Base-by-base conservation (phyloP, 1,140 invertebrate species). In the Vanessa atalanta region DNA sequence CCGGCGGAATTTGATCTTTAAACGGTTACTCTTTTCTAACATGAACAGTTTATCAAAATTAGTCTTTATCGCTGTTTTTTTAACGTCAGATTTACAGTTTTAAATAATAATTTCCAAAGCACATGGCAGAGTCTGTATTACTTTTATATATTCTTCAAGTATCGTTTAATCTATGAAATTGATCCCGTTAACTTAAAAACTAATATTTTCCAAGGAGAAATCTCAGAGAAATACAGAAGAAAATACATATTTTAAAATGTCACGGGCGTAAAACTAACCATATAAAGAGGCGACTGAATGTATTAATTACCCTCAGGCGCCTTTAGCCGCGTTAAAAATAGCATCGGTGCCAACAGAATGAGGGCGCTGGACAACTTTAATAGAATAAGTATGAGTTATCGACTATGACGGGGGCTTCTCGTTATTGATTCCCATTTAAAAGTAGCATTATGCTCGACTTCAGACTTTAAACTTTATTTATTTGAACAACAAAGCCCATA, bases 301-400 rank as follows among this genome's bases (percentile, higher is more conserved):
- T 79, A 75, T 80, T 80, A 80, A 80, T 80, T 77, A 75, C 67
- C 70, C 75, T 47, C 50, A 67, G 75, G 73, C 73, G 78, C 67
- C 78, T 75, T 70, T 71, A 67, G 57, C 73, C 70, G 73, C 67
- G 72, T 72, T 77, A 79, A 79, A 79, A 73, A 77, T 73, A 75
- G 73, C 76, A 69, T 72, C 70, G 73, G 68, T 79, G 76, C 78
- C 78, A 79, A 79, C 70, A 79, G 72, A 77, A 75, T 69, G 78
- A 67, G 75, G 75, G 31, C 77, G 63, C 69, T 75, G 75, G 75
- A 77, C 70, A 79, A 77, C 65, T 75, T 77, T 77, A 79, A 79
- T 75, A 72, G 73, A 77, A 79, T 79, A 72, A 75, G 67, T 79
- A 71, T 79, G 78, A 79, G 70, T 79, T 79, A 79, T 79, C 31